Evolutionary conservation across 1,140 invertebrate genomes (phyloP).

Genomic region (Hylyphantes graminicola): DNA sequence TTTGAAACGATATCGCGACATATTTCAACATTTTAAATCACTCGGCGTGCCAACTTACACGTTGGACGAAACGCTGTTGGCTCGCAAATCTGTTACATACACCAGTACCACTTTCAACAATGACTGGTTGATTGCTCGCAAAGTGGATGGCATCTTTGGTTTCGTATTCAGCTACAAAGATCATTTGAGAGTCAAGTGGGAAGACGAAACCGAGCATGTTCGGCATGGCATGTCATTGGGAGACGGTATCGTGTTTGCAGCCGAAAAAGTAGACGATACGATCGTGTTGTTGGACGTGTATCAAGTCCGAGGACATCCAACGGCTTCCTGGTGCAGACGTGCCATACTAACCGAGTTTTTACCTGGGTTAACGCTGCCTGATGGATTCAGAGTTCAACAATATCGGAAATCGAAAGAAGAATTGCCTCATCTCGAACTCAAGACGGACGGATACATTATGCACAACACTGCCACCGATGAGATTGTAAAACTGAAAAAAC

Average conservation of each 20-base stretch:
- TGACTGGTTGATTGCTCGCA: not conserved
- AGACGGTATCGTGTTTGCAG: slow-evolving; percentile 29
- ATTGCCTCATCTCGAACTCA: not conserved
- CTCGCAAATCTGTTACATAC: not conserved
- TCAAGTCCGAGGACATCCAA: slow-evolving; percentile 10
- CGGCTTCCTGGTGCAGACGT: not conserved
- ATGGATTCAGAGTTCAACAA: not conserved
- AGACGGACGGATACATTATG: slow-evolving; percentile 2
- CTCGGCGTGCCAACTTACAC: not conserved
- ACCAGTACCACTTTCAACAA: not conserved
- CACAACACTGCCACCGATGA: not conserved
- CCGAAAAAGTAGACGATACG: not conserved
- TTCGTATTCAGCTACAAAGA: slow-evolving; percentile 3
- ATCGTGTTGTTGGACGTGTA: slow-evolving; percentile 27
- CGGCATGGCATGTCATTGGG: not conserved
- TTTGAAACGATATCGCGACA: not conserved
- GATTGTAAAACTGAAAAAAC: not conserved
- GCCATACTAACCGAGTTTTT: slow-evolving; percentile 3
- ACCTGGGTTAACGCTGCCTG: not conserved
- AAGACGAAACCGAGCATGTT: not conserved
- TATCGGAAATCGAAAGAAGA: not conserved
- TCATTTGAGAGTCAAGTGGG: slow-evolving; percentile 26
- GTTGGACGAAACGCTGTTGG: not conserved
- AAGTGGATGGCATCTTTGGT: slow-evolving; percentile 23
- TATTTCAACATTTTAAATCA: not conserved